These are phyloP conservation scores for Tetheella fluctuosa DNA, from an alignment of 2,888 invertebrate species.

Conservation along the genomic window DNA sequence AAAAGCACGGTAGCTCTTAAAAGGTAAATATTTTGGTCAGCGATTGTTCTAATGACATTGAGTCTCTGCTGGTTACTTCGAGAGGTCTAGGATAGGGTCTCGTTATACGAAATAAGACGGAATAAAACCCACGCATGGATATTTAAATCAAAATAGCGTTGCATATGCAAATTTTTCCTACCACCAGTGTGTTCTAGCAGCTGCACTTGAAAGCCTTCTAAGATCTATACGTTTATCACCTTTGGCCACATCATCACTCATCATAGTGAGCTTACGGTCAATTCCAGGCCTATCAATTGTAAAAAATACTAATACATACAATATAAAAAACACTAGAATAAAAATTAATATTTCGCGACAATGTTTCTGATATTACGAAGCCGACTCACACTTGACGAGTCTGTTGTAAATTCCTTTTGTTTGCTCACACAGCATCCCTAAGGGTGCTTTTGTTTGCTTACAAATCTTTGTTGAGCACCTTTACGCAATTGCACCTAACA, in stretches of 20 bases:
- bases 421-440: not conserved
- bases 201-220: too few species aligned
- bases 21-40: conserved; percentile 74
- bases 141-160: too few species aligned
- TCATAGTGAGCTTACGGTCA: too few species aligned
- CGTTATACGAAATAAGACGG: not conserved
- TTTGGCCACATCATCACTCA: too few species aligned
- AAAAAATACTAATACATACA: too few species aligned
- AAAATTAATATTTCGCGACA: too few species aligned
- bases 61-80: conserved; percentile 34
- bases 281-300: too few species aligned
- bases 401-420: not conserved
- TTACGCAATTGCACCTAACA: conserved; percentile 5
- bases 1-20: conserved; percentile 35
- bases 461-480: conserved; percentile 16
- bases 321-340: too few species aligned
- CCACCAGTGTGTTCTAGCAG: too few species aligned
- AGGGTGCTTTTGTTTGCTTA: conserved; percentile 10
- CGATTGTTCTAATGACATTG: conserved; percentile 43
- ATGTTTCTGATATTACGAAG: not conserved
- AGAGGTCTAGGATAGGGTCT: not conserved
- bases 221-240: too few species aligned
- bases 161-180: too few species aligned
- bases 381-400: not conserved
- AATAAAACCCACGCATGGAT: not conserved